A percentile compares a stretch with the other conserved stretches of the same genome.
These are phyloP conservation scores for Heliornis fulica DNA, from an alignment of 2,113 vertebrate species.

Conservation along the genomic window DNA sequence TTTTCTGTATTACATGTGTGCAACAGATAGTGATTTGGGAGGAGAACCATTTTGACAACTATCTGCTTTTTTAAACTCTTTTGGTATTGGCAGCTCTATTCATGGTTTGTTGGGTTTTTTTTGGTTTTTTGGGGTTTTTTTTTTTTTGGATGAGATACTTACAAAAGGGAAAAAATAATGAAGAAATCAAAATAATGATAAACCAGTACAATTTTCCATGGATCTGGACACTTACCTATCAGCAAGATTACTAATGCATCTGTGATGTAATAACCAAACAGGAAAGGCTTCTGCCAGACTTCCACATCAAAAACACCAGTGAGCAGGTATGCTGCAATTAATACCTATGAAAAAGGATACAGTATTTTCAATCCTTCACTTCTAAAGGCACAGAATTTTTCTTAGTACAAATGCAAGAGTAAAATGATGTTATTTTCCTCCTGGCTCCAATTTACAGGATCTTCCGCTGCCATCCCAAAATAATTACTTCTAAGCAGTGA, in stretches of 20 bases:
- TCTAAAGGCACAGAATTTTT: not conserved
- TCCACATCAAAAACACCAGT: constrained; percentile 66
- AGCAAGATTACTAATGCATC: constrained; percentile 60
- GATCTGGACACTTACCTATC: constrained; percentile 64
- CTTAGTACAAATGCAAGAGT: not conserved
- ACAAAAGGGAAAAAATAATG: not conserved
- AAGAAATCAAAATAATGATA: not conserved
- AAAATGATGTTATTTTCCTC: not conserved
- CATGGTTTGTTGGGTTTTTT: no score
- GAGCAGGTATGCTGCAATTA: constrained; percentile 66
- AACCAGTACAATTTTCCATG: not conserved
- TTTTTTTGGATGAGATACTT: not conserved
- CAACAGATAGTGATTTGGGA: not conserved
- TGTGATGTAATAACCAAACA: constrained; percentile 66
- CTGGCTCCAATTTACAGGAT: not conserved
- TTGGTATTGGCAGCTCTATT: not conserved
- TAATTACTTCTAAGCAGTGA: not conserved
- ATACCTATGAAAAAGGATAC: constrained; percentile 40
- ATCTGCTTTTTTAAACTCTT: not conserved
- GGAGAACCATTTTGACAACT: not conserved
- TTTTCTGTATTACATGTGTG: not conserved
- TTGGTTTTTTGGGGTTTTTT: no score
- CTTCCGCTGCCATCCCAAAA: not conserved
- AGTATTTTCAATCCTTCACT: not conserved
- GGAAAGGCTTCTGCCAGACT: constrained; percentile 65